A percentile compares a stretch with the other conserved stretches of the same genome.
Evolutionary conservation across 2,797 vertebrate species (phyloP).

Genomic region (Poecilia velifera): DNA sequence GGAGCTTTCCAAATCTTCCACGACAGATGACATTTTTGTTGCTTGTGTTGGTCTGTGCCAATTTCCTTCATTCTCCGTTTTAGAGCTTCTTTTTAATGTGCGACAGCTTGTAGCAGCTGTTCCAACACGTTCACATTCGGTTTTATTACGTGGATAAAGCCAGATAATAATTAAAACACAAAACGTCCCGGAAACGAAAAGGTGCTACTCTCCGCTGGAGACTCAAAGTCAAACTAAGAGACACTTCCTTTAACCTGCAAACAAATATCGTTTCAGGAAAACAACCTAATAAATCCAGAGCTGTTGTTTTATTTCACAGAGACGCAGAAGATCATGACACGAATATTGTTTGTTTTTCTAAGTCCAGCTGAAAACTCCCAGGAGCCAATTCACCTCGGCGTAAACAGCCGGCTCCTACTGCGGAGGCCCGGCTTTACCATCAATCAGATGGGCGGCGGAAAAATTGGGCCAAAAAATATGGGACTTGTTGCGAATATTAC

Average conservation of each 20-base stretch:
- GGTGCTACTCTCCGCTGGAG: not conserved
- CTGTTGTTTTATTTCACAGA: constrained; percentile 49
- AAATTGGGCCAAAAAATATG: constrained; percentile 11
- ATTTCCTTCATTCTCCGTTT: constrained; percentile 62
- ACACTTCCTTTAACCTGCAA: constrained; percentile 30
- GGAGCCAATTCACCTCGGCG: constrained; percentile 60
- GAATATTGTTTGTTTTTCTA: constrained; percentile 58
- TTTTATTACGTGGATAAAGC: constrained; percentile 17
- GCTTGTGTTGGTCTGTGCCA: constrained; percentile 64
- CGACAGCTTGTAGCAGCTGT: constrained; percentile 67
- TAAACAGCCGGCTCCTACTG: constrained; percentile 37
- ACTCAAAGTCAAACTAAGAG: not conserved
- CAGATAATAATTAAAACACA: constrained; percentile 35
- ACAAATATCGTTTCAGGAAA: constrained; percentile 26
- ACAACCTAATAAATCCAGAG: constrained; percentile 31
- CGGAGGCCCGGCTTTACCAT: constrained; percentile 43
- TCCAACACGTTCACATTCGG: constrained; percentile 64
- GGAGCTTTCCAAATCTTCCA: constrained; percentile 66
- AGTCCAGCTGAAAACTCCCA: constrained; percentile 51
- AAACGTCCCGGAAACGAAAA: constrained; percentile 15
- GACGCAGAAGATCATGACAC: constrained; percentile 51
- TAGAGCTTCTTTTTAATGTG: constrained; percentile 49
- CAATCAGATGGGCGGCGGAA: constrained; percentile 43
- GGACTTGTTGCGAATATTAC: not conserved
- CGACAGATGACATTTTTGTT: constrained; percentile 72